Evolutionary conservation across 2,797 vertebrate genomes (phyloP).

Genomic region (Cuculus canorus): DNA sequence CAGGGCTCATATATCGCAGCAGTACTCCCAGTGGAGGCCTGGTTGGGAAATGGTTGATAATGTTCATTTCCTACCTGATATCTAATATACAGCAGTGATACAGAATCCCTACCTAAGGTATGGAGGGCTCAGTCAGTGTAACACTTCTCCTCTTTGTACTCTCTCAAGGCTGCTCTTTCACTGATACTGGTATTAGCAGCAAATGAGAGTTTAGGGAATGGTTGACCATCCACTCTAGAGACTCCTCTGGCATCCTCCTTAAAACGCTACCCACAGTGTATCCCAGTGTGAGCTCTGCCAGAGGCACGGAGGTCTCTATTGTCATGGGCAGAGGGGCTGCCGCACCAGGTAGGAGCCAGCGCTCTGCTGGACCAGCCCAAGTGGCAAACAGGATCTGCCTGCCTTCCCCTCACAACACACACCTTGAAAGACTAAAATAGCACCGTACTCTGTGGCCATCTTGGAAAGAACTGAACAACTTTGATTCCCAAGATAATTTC

Average conservation of each 20-base stretch:
- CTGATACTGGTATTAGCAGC: neutral
- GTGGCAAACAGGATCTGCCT: neutral
- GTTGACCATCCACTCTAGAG: neutral
- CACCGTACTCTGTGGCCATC: rapidly evolving
- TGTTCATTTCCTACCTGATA: neutral
- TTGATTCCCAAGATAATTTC: neutral
- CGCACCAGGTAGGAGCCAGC: neutral
- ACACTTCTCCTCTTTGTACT: neutral
- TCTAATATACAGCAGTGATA: neutral
- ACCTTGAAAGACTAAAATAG: neutral
- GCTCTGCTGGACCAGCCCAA: neutral
- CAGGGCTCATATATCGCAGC: neutral
- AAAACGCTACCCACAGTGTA: neutral
- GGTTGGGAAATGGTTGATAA: neutral
- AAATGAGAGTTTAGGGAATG: neutral
- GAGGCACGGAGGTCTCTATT: neutral
- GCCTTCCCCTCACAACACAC: neutral
- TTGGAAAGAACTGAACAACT: neutral
- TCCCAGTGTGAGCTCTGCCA: neutral
- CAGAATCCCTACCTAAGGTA: neutral
- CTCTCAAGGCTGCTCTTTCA: neutral
- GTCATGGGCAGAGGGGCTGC: neutral
- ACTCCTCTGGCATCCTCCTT: neutral
- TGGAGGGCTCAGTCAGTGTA: rapidly evolving
- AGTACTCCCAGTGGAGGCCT: neutral